Percentiles rank a stretch among this genome's conserved stretches.
phyloP scores from a whole-genome alignment of 2,888 invertebrate species.

The Odontocerum albicorne region DNA sequence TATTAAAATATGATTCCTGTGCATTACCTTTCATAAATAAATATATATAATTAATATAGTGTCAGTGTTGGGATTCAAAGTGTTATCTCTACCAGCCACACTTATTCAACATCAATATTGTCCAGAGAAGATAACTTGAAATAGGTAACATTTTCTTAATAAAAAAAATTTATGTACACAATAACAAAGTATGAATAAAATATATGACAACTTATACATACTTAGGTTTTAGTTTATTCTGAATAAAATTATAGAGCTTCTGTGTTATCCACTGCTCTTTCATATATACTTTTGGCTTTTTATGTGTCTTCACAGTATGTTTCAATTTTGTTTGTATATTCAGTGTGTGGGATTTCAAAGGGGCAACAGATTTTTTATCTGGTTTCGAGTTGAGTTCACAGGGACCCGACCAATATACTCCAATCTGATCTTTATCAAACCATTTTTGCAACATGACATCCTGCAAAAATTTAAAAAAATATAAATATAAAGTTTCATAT shows the following conservation, averaged over 20 bases:
- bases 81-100: no score
- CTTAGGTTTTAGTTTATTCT: conserved; percentile 49
- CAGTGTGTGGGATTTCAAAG: background rate
- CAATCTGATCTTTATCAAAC: no score
- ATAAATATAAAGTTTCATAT: no score
- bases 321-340: background rate
- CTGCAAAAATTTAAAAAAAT: background rate
- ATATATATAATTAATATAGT: no score
- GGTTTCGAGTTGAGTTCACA: no score
- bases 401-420: background rate
- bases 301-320: background rate
- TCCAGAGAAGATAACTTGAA: background rate
- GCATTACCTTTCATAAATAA: no score
- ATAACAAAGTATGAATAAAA: background rate
- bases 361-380: no score
- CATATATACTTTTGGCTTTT: conserved; percentile 43
- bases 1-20: no score
- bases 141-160: no score
- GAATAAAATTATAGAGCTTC: conserved; percentile 48
- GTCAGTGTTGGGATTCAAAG: no score
- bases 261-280: conserved; percentile 52
- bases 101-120: background rate
- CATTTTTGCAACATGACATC: no score
- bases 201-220: conserved; percentile 40
- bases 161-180: no score